These are phyloP conservation scores for Archips xylosteana DNA, from an alignment of 2,888 invertebrate genomes.

Conservation along the genomic window DNA sequence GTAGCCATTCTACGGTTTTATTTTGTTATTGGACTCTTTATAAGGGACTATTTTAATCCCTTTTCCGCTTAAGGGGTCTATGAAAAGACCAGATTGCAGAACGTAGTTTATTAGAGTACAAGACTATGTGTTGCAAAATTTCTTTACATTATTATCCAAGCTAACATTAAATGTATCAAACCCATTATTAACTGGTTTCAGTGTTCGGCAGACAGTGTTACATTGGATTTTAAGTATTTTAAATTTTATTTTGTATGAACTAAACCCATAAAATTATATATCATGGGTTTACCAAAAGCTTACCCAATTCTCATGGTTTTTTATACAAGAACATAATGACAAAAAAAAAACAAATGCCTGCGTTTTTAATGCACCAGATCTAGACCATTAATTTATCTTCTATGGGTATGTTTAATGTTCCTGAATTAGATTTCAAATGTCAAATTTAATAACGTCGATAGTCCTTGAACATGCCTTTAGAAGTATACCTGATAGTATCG, in stretches of 20 bases:
- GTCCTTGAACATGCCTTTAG: not conserved
- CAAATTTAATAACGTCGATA: constrained; percentile 12
- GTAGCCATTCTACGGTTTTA: too few species aligned
- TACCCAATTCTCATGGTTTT: not conserved
- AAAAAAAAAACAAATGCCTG: not conserved
- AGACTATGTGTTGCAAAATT: too few species aligned
- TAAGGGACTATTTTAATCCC: too few species aligned
- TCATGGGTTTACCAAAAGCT: not conserved
- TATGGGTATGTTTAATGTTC: not conserved
- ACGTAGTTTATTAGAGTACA: too few species aligned
- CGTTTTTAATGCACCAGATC: not conserved
- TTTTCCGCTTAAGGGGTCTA: too few species aligned
- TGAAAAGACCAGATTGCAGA: too few species aligned
- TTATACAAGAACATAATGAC: not conserved
- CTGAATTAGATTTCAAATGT: constrained; percentile 7
- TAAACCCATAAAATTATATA: not conserved
- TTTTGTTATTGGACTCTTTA: too few species aligned
- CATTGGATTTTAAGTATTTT: not conserved
- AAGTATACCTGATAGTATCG: constrained; percentile 5
- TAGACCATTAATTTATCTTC: not conserved
- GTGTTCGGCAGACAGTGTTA: not conserved
- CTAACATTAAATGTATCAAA: not conserved
- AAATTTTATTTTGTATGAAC: not conserved
- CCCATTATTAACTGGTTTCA: not conserved
- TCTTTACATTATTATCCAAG: not conserved